Evolutionary conservation across 2,888 invertebrate genomes (phyloP).

Genomic region (Spisula subtruncata): DNA sequence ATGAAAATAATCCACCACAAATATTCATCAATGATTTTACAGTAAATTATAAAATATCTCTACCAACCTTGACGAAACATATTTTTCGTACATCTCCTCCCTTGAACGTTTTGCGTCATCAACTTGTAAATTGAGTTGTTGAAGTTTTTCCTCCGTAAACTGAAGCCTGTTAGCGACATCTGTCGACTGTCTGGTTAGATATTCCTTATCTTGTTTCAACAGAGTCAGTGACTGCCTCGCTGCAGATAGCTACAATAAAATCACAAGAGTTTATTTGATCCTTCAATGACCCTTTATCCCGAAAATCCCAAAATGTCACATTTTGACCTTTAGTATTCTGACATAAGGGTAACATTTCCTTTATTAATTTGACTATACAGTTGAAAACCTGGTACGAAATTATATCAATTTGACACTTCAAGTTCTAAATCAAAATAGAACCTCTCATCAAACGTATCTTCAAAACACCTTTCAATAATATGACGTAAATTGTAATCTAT

Average conservation of each 20-base stretch:
- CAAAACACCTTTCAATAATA: no score
- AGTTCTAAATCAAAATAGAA: no score
- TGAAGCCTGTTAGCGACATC: constrained; percentile 82
- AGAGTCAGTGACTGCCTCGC: constrained; percentile 84
- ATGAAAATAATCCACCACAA: no score
- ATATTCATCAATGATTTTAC: no score
- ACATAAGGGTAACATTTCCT: no score
- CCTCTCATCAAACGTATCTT: no score
- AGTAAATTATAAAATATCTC: neutral
- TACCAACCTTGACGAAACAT: constrained; percentile 86
- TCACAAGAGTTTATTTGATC: neutral
- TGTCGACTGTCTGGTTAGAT: constrained; percentile 84
- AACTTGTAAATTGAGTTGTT: constrained; percentile 82
- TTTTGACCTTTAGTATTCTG: neutral
- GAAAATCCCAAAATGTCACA: neutral
- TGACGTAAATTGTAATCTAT: no score
- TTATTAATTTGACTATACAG: no score
- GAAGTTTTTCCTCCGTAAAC: constrained; percentile 84
- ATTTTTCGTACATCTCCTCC: constrained; percentile 88
- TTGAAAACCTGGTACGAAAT: no score
- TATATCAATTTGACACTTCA: no score
- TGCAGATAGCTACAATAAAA: constrained; percentile 77
- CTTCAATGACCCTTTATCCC: neutral
- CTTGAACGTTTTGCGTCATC: constrained; percentile 86
- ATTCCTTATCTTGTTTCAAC: constrained; percentile 87